Base-by-base conservation (phyloP, 2,888 invertebrate genomes). In the Steinernema carpocapsae region DNA sequence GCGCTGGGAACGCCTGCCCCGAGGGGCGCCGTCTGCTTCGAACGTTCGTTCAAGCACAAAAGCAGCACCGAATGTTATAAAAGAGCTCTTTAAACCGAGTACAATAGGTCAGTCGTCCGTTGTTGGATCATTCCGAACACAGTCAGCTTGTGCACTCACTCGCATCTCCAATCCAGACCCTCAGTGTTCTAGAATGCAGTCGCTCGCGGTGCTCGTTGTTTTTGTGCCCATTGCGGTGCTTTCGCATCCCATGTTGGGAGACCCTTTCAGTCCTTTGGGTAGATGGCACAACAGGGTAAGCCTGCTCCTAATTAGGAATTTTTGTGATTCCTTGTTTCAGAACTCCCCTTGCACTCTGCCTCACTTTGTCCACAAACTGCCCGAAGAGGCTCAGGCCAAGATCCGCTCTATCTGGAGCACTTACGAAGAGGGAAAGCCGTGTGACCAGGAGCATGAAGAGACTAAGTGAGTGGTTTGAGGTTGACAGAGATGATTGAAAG, bases 261-360 rank as follows among this genome's bases (percentile, higher is more conserved):
- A 85, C 72, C 85, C 84, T 19, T 85, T 84, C 77, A 85, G 83
- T 59, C 83, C 85, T 0, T 76, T 85, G 24, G 85, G 85, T 24
- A 77, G 81, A 10, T 85, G 85, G 85, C 80, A 81, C 74, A 80
- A 75, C 74, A 74, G 84, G 71, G 84, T 84, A 64, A 76, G 78
- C 74, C 24, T n/a, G 29, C 32, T 22, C 12, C 7, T 26, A 17
- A 70, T 19, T 48, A 10, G 12, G 17, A 14, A 32, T 12, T 22
- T 45, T 43, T 43, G 43, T 14, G n/a, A 26, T 24, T 72, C 19
- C 17, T 42, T 52, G 24, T 76, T 82, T 72, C 46, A 83, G 82
- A 80, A 80, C 29, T 77, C 83, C 24, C 80, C 82, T 70, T 84
- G 84, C 74, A 81, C 81, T n/a, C 75, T 82, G 26, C 84, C 84